Percentiles rank a stretch among this genome's conserved stretches.
phyloP scores from a whole-genome alignment of 2,797 vertebrate species.

The Apogon hyalosoma region DNA sequence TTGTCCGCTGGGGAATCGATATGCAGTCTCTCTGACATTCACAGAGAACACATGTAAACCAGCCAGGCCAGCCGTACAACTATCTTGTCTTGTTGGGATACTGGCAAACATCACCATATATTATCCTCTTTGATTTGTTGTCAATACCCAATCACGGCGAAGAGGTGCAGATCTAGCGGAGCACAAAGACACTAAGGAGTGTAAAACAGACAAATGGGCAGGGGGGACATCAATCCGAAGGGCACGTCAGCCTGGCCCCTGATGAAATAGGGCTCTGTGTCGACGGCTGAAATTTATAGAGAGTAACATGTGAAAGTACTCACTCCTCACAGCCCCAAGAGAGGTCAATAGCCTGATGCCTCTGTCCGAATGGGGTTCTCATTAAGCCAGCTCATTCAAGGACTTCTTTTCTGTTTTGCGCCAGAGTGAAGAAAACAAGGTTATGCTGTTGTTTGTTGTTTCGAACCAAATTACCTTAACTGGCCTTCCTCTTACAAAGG shows the following conservation, averaged over 20 bases:
- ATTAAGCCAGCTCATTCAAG: slow-evolving; percentile 72
- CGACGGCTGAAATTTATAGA: slow-evolving; percentile 85
- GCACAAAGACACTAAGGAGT: slow-evolving; percentile 84
- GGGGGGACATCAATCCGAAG: slow-evolving; percentile 84
- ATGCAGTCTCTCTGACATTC: slow-evolving; percentile 79
- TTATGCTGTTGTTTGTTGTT: slow-evolving; percentile 47
- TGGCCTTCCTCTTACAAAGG: slow-evolving; percentile 8
- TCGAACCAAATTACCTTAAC: slow-evolving; percentile 43
- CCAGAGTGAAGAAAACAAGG: slow-evolving; percentile 48
- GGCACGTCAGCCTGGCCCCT: slow-evolving; percentile 77
- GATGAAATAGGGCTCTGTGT: slow-evolving; percentile 80
- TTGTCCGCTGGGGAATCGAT: slow-evolving; percentile 82
- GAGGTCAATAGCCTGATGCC: slow-evolving; percentile 80
- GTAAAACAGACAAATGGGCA: slow-evolving; percentile 86
- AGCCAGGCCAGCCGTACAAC: slow-evolving; percentile 70
- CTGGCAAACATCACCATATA: slow-evolving; percentile 82
- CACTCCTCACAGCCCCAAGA: slow-evolving; percentile 74
- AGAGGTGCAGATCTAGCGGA: slow-evolving; percentile 78
- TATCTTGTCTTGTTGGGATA: slow-evolving; percentile 82
- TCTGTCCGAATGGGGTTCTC: slow-evolving; percentile 76
- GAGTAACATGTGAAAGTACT: slow-evolving; percentile 83
- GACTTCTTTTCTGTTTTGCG: slow-evolving; percentile 28
- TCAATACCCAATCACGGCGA: slow-evolving; percentile 87
- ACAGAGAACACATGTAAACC: slow-evolving; percentile 85
- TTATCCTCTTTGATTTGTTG: slow-evolving; percentile 88